Conservation (phyloP, 2,113 vertebrate species). For the Sylvia atricapilla region DNA sequence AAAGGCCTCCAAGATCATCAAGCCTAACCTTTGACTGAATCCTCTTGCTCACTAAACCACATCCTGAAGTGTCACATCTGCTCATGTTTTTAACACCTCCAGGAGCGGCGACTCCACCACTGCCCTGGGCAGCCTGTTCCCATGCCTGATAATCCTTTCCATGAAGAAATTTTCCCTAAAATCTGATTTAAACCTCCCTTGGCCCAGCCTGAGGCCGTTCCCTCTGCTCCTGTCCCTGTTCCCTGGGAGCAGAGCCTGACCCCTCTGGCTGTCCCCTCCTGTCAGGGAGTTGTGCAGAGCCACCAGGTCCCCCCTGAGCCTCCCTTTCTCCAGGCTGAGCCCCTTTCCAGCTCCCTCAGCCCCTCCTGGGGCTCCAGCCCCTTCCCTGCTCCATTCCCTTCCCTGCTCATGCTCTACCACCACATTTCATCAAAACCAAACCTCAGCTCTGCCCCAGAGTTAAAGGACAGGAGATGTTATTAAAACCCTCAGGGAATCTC, state of each 20-base stretch:
- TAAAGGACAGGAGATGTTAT: neutral
- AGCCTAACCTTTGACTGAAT: rapidly evolving
- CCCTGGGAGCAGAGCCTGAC: neutral
- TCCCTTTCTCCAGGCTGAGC: neutral
- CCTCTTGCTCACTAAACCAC: neutral
- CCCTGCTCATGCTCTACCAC: neutral
- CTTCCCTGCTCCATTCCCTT: neutral
- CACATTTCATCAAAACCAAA: neutral
- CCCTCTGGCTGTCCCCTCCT: neutral
- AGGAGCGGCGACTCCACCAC: neutral
- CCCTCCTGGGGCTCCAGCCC: rapidly evolving
- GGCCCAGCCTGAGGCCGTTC: neutral
- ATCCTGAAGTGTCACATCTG: neutral
- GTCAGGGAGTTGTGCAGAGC: neutral
- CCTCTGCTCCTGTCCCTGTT: neutral
- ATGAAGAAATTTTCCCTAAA: neutral
- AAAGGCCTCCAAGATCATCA: neutral
- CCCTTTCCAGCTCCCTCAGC: neutral
- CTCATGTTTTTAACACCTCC: neutral
- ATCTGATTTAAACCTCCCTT: neutral
- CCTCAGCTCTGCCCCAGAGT: neutral
- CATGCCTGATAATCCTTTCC: neutral
- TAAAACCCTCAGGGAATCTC: neutral
- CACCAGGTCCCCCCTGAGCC: neutral
- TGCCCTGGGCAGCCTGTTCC: neutral